phyloP scores from a whole-genome alignment of 2,797 vertebrate genomes.

The Anguilla marmorata region DNA sequence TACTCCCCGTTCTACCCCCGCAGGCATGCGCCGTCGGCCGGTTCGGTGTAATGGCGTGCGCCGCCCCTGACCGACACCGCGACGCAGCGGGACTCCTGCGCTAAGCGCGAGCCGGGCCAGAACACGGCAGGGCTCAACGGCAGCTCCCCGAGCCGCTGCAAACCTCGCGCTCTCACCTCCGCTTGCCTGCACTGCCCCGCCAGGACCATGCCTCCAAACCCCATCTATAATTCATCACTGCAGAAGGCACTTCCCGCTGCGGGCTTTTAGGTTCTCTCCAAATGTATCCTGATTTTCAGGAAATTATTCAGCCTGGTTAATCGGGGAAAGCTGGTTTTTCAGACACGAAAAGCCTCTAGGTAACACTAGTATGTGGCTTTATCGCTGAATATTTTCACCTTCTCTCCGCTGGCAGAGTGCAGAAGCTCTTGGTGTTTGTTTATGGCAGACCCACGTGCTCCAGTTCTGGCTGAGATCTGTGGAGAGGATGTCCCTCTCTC shows the following conservation, averaged over 20 bases:
- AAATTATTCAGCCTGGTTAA: too few relatives aligned
- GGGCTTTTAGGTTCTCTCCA: too few relatives aligned
- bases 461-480: background rate
- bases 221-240: conserved; percentile 64
- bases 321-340: too few relatives aligned
- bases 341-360: too few relatives aligned
- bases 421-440: too few relatives aligned
- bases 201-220: conserved; percentile 33
- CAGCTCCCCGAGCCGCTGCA: background rate
- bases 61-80: background rate
- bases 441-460: too few relatives aligned
- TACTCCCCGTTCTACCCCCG: background rate
- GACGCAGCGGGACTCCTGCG: background rate
- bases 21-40: too few relatives aligned
- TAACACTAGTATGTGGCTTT: too few relatives aligned
- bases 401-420: too few relatives aligned
- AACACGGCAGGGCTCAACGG: conserved; percentile 6
- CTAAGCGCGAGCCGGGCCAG: background rate
- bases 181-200: conserved; percentile 15
- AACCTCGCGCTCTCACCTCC: conserved; percentile 35
- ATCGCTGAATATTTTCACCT: too few relatives aligned
- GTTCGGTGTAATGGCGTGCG: too few relatives aligned
- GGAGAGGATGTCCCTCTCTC: background rate
- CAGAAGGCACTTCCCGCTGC: background rate
- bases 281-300: too few relatives aligned